These are phyloP conservation scores for Hycleus phaleratus DNA, from an alignment of 1,140 invertebrate species.

Conservation along the genomic window DNA sequence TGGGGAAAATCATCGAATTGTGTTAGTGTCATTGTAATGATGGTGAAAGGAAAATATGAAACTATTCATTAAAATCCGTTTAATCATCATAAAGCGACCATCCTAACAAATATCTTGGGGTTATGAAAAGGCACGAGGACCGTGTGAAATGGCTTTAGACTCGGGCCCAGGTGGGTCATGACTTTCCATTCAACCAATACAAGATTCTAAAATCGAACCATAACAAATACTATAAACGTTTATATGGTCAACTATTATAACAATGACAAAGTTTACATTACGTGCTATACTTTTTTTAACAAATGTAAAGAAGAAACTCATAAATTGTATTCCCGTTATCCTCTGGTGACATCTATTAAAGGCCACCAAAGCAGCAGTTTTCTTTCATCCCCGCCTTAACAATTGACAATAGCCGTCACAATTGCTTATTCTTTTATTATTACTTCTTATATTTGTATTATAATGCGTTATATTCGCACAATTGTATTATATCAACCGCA, in stretches of 20 bases:
- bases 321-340: slow-evolving; percentile 20
- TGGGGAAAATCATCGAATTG: too few species aligned
- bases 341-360: slow-evolving; percentile 27
- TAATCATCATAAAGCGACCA: slow-evolving; percentile 13
- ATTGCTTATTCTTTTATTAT: neutral
- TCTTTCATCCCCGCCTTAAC: too few species aligned
- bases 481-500: slow-evolving; percentile 29
- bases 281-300: slow-evolving; percentile 22
- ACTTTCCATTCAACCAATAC: slow-evolving; percentile 12
- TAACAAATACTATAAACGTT: neutral
- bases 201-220: neutral
- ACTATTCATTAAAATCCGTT: slow-evolving; percentile 18
- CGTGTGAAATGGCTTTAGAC: slow-evolving; percentile 24
- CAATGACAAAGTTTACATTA: slow-evolving; percentile 24
- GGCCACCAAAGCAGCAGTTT: slow-evolving; percentile 17
- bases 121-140: slow-evolving; percentile 16
- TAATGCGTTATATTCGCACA: slow-evolving; percentile 19
- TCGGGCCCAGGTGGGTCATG: slow-evolving; percentile 25
- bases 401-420: slow-evolving; percentile 7
- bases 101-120: slow-evolving; percentile 14
- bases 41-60: neutral
- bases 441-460: too few species aligned
- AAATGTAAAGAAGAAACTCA: slow-evolving; percentile 20
- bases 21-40: too few species aligned
- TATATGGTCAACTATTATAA: neutral